These are phyloP conservation scores for Anolis apletophallus DNA, from an alignment of 2,797 vertebrate species.

Conservation along the genomic window DNA sequence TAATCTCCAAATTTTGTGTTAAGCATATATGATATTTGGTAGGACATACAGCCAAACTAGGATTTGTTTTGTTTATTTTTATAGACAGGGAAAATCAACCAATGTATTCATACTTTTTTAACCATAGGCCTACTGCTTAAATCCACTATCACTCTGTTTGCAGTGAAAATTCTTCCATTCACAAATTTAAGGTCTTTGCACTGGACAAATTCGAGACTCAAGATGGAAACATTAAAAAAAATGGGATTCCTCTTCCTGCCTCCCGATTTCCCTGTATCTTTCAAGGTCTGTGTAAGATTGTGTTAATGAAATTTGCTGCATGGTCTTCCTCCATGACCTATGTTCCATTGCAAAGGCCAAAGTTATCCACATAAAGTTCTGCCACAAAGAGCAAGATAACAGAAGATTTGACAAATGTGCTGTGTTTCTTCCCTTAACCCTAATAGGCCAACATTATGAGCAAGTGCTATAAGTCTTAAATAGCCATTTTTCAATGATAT, in stretches of 20 bases:
- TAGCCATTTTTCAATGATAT: not conserved
- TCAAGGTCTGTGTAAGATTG: constrained; percentile 12
- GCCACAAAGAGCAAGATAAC: not conserved
- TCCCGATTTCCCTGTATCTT: constrained; percentile 32
- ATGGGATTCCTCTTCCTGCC: constrained; percentile 50
- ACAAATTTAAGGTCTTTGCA: constrained; percentile 44
- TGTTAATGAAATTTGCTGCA: constrained; percentile 41
- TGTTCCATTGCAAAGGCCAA: not conserved
- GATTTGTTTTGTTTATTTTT: not conserved
- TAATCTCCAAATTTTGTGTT: not conserved
- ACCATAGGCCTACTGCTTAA: constrained; percentile 2
- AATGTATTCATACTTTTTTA: constrained; percentile 3
- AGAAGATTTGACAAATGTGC: not conserved
- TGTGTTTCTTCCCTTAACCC: not conserved
- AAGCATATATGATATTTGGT: not conserved
- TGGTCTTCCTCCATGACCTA: constrained; percentile 7
- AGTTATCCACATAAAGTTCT: not conserved
- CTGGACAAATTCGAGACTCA: constrained; percentile 44
- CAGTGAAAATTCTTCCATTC: constrained; percentile 32
- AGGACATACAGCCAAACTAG: not conserved
- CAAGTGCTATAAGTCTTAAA: not conserved
- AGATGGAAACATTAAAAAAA: constrained; percentile 46
- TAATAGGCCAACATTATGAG: not conserved
- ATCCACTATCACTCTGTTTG: constrained; percentile 2
- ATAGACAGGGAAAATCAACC: constrained; percentile 9